Percentiles rank a stretch among this genome's conserved stretches.
These are phyloP conservation scores for Pteropus rufus DNA, from an alignment of 2,797 vertebrate species.

Conservation along the genomic window DNA sequence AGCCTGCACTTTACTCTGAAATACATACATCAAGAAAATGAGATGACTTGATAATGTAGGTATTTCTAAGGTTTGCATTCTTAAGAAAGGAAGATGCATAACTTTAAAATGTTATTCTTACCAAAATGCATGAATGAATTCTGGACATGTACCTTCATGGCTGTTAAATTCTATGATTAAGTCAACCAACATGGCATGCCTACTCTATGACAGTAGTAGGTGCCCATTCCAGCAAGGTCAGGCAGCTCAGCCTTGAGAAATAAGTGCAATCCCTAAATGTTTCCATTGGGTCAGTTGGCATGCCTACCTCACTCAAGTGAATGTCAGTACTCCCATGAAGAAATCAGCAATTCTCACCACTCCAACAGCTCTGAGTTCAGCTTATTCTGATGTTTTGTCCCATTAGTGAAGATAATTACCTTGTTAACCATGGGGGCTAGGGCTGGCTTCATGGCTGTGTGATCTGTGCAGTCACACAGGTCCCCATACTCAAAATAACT, in stretches of 20 bases:
- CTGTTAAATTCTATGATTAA: background rate
- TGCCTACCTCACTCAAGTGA: background rate
- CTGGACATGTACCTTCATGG: background rate
- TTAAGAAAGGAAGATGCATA: background rate
- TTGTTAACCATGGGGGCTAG: background rate
- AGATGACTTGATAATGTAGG: background rate
- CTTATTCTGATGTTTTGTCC: background rate
- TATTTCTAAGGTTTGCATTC: background rate
- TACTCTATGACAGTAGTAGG: background rate
- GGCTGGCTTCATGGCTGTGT: background rate
- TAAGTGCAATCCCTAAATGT: too few species aligned
- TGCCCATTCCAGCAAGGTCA: background rate
- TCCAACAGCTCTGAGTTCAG: background rate
- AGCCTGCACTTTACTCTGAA: background rate
- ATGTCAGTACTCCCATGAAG: background rate
- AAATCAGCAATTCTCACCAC: background rate
- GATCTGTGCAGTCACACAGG: background rate
- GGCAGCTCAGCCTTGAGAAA: background rate
- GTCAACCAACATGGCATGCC: background rate
- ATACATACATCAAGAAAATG: background rate
- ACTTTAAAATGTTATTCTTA: background rate
- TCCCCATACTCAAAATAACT: background rate
- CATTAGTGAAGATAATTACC: background rate
- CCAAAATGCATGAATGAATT: background rate
- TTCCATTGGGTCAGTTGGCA: too few species aligned